Evolutionary conservation across 2,797 vertebrate species (phyloP).

Genomic region (Avahi laniger): DNA sequence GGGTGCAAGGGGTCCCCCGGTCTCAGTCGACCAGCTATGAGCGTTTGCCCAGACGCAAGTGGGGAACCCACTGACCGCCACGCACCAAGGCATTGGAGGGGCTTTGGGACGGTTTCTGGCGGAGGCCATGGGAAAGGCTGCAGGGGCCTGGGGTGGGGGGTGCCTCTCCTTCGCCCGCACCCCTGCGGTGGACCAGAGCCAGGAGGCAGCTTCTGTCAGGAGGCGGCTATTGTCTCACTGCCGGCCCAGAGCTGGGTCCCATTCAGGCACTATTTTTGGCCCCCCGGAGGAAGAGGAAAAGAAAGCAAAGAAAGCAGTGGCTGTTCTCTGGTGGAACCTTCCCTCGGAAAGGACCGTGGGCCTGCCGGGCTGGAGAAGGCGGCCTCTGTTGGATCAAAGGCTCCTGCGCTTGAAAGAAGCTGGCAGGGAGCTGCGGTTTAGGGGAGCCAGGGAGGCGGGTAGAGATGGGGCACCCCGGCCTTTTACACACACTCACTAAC

Average conservation of each 20-base stretch:
- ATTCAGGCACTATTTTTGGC: conserved; percentile 77
- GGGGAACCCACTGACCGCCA: not conserved
- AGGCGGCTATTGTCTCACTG: conserved; percentile 66
- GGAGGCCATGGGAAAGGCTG: conserved; percentile 52
- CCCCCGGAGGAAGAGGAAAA: conserved; percentile 74
- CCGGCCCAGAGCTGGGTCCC: conserved; percentile 4
- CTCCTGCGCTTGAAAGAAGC: not conserved
- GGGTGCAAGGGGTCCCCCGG: not conserved
- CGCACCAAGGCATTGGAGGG: not conserved
- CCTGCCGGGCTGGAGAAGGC: conserved; percentile 13
- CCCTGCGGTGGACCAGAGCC: conserved; percentile 7
- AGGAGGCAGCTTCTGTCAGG: conserved; percentile 33
- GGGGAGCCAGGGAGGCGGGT: not conserved
- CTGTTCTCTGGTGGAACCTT: conserved; percentile 63
- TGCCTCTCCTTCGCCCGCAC: no score
- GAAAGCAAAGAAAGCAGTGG: conserved; percentile 77
- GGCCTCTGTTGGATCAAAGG: not conserved
- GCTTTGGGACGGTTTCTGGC: not conserved
- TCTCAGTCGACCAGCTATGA: not conserved
- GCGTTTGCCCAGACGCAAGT: not conserved
- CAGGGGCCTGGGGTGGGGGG: not conserved
- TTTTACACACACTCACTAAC: not conserved
- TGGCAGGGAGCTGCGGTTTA: not conserved
- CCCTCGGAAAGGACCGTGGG: conserved; percentile 3
- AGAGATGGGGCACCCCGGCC: not conserved